Base-by-base conservation (phyloP, 2,888 invertebrate genomes). In the Drosophila niveifrons region DNA sequence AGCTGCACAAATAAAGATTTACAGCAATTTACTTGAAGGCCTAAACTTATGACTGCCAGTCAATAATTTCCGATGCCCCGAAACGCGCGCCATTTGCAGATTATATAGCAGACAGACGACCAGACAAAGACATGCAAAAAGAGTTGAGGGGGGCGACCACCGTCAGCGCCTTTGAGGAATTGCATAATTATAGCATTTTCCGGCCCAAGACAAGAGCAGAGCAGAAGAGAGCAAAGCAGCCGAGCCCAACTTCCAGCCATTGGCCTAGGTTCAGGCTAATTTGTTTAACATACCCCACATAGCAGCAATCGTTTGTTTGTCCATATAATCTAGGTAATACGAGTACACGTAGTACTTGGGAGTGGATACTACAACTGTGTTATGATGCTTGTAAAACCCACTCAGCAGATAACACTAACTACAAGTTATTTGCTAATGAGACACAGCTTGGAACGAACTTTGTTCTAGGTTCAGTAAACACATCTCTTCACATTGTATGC, bases 101-200 rank as follows among this genome's bases (percentile, higher is more conserved):
- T 86, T 88, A 86, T 82, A 83, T 55, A 66, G 65, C 43, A 55
- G 11, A 36, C 10, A 15, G 17, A 28, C 18, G 28, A 29, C 80
- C 13, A 29, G 43, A 28, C 62, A 23, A 17, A 13, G 28, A 3
- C 34, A 34, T 34, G 23, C 3, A 47, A 46, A 9, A 13, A 29
- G 44, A 18, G 46, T 23, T 36, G 57, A 36, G 1, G 64, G 57
- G 67, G 57, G 72, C 23, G 90, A 90, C 91, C 91, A 91, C 90
- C 91, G 82, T 89, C 90, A 81, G 79, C 82, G 90, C 83, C 88
- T 90, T 81, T 89, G 85, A 89, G 88, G 86, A 90, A 90, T 91
- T 90, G 84, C 89, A 90, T 90, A 91, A 91, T 91, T 91, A 91
- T 90, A 91, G 85, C 84, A 81, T 87, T 88, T 89, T 75, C 76